phyloP scores from a whole-genome alignment of 2,888 invertebrate genomes.

The Andrena trimmerana region DNA sequence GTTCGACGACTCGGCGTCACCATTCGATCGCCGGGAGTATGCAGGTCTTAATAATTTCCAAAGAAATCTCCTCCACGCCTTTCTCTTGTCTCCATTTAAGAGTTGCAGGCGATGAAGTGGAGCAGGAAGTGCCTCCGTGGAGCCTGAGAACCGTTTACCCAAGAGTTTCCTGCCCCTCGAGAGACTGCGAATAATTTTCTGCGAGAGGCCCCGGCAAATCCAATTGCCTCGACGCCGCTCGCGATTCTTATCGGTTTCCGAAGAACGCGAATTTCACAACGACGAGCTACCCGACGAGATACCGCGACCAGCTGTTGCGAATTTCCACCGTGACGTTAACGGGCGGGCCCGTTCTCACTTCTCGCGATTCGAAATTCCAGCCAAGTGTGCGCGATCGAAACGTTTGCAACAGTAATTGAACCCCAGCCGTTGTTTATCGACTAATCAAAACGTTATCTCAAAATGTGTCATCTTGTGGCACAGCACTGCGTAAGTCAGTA shows the following conservation, averaged over 20 bases:
- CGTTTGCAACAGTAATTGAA: neutral
- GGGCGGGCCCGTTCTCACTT: neutral
- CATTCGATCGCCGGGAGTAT: conserved; percentile 47
- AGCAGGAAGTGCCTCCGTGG: conserved; percentile 65
- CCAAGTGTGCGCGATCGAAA: neutral
- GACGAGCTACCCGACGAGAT: neutral
- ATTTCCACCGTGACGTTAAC: neutral
- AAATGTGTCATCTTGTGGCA: too few relatives aligned
- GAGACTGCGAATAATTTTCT: conserved; percentile 62
- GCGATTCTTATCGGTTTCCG: conserved; percentile 39
- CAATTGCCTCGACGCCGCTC: neutral
- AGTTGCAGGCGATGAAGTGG: conserved; percentile 65
- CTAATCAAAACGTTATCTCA: too few relatives aligned
- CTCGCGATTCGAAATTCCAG: neutral
- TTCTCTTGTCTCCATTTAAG: conserved; percentile 70
- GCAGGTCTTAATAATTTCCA: conserved; percentile 68
- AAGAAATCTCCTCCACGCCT: conserved; percentile 70
- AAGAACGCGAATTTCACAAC: conserved; percentile 43
- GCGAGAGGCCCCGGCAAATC: conserved; percentile 16
- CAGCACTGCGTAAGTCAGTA: neutral
- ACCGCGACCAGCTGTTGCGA: neutral
- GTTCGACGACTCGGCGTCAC: conserved; percentile 39
- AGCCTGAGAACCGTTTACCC: conserved; percentile 69
- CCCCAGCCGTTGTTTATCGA: neutral
- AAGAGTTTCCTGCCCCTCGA: conserved; percentile 62